Evolutionary conservation across 2,888 invertebrate species (phyloP).

Genomic region (Xylocampa areola): DNA sequence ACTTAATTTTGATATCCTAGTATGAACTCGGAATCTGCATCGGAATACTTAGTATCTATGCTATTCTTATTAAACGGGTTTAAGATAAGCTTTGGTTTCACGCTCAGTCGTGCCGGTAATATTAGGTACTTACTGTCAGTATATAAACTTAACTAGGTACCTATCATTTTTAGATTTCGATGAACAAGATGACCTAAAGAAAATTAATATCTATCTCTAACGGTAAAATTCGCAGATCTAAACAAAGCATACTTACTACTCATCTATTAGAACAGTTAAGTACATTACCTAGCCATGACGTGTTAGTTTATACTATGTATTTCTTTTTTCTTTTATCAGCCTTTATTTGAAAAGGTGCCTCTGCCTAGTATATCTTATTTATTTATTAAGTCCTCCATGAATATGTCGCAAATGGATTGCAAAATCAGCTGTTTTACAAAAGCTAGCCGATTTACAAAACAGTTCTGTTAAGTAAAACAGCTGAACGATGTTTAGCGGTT

Average conservation of each 20-base stretch:
- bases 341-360: conserved; percentile 66
- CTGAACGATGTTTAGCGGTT: no score
- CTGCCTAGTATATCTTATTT: conserved; percentile 22
- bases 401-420: no score
- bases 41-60: conserved; percentile 10
- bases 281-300: conserved; percentile 71
- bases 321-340: conserved; percentile 73
- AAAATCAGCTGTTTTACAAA: no score
- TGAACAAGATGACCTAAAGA: conserved; percentile 60
- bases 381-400: no score
- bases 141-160: conserved; percentile 49
- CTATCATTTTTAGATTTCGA: conserved; percentile 53
- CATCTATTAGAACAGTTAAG: conserved; percentile 72
- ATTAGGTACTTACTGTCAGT: conserved; percentile 54
- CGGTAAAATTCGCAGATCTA: conserved; percentile 67
- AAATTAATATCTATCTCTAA: conserved; percentile 57
- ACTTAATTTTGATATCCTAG: no score
- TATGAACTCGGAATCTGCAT: no score
- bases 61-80: conserved; percentile 37
- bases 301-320: conserved; percentile 66
- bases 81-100: conserved; percentile 36
- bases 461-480: no score
- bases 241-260: conserved; percentile 72
- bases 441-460: no score
- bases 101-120: conserved; percentile 56